Evolutionary conservation across 1,140 invertebrate species (phyloP).

Genomic region (Sycophila sp.): DNA sequence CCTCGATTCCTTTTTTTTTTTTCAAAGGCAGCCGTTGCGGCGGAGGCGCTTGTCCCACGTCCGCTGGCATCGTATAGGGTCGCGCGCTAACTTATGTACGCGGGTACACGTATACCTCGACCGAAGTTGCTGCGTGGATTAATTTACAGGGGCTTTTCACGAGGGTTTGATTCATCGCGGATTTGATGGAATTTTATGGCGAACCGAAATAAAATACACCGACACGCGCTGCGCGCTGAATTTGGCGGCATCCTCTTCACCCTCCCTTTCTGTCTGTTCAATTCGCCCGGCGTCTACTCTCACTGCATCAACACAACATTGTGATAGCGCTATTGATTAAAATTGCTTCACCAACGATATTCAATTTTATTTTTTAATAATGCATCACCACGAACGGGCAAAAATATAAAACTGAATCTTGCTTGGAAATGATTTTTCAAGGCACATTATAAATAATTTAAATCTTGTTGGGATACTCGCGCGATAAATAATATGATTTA

Average conservation of each 20-base stretch:
- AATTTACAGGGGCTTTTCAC: slow-evolving; percentile 45
- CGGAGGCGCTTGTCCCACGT: no score
- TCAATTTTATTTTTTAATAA: no score
- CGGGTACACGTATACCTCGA: not conserved
- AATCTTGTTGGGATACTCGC: no score
- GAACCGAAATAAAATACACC: not conserved
- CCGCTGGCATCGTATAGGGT: not conserved
- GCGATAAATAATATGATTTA: no score
- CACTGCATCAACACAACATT: not conserved
- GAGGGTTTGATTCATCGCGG: slow-evolving; percentile 42
- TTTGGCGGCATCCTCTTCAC: not conserved
- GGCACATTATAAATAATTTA: no score
- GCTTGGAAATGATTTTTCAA: no score
- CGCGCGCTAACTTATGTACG: not conserved
- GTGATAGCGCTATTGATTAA: not conserved
- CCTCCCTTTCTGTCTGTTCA: not conserved
- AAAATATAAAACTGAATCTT: no score
- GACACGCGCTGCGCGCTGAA: slow-evolving; percentile 24
- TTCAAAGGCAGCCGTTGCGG: no score
- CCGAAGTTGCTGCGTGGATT: slow-evolving; percentile 39
- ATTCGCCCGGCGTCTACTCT: not conserved
- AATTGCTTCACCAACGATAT: not conserved
- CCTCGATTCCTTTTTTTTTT: no score
- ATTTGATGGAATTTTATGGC: slow-evolving; percentile 51
- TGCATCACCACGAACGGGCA: no score